Evolutionary conservation across 2,888 invertebrate genomes (phyloP).

Genomic region (Ditylenchus weischeri): DNA sequence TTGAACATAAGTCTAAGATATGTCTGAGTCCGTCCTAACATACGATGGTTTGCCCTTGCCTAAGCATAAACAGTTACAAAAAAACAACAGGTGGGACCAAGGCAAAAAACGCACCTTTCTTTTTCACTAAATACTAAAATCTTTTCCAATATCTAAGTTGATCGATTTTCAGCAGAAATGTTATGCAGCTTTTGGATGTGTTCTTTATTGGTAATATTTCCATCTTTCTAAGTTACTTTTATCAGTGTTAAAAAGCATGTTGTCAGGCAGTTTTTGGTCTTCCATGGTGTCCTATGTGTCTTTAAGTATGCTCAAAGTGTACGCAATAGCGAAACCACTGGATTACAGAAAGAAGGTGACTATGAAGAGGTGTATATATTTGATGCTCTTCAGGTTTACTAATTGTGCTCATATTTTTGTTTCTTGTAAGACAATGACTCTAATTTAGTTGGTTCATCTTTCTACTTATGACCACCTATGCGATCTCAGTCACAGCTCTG

Average conservation of each 20-base stretch:
- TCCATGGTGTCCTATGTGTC: slow-evolving; percentile 23
- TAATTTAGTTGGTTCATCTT: slow-evolving; percentile 49
- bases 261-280: slow-evolving; percentile 26
- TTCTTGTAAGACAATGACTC: too few relatives aligned
- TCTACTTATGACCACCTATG: slow-evolving; percentile 42
- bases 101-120: too few relatives aligned
- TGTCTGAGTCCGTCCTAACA: too few relatives aligned
- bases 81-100: too few relatives aligned
- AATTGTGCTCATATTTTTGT: too few relatives aligned
- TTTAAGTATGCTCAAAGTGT: slow-evolving; percentile 21
- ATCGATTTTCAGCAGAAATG: not conserved
- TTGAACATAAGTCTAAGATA: too few relatives aligned
- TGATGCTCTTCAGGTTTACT: slow-evolving; percentile 47
- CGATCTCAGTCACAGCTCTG: slow-evolving; percentile 44
- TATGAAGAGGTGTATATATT: slow-evolving; percentile 50
- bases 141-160: too few relatives aligned
- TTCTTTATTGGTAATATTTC: not conserved
- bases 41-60: too few relatives aligned
- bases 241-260: slow-evolving; percentile 5
- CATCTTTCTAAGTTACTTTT: not conserved
- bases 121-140: too few relatives aligned
- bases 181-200: not conserved
- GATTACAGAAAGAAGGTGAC: slow-evolving; percentile 31
- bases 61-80: too few relatives aligned
- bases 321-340: slow-evolving; percentile 23